phyloP scores from a whole-genome alignment of 2,797 vertebrate genomes.

The Trichosurus vulpecula region DNA sequence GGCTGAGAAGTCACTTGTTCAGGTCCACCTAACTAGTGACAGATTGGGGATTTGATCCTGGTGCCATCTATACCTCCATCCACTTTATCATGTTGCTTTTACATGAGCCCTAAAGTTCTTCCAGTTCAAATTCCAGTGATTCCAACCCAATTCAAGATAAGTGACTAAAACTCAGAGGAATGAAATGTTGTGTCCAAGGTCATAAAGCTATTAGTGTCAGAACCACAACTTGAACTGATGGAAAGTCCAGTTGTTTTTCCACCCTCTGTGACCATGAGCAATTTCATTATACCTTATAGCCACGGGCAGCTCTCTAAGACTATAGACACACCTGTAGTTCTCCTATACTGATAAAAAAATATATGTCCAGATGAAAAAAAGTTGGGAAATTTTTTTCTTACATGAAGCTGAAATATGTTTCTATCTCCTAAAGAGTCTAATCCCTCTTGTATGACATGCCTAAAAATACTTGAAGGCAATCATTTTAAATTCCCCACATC shows the following conservation, averaged over 20 bases:
- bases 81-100: neutral
- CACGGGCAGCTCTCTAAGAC: neutral
- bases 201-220: neutral
- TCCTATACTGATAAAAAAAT: neutral
- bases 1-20: neutral
- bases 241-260: neutral
- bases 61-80: neutral
- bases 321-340: neutral
- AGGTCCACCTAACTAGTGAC: neutral
- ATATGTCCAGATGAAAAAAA: neutral
- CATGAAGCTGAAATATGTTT: neutral
- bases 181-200: neutral
- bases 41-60: neutral
- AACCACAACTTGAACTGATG: neutral
- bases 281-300: neutral
- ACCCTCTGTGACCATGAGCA: neutral
- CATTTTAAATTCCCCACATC: neutral
- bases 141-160: neutral
- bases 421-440: neutral
- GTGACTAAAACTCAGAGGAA: neutral
- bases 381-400: neutral
- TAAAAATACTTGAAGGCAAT: neutral
- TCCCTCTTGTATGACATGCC: neutral
- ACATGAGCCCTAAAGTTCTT: neutral
- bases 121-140: neutral